Base-by-base conservation (phyloP, 2,797 vertebrate genomes). In the Trachurus trachurus region DNA sequence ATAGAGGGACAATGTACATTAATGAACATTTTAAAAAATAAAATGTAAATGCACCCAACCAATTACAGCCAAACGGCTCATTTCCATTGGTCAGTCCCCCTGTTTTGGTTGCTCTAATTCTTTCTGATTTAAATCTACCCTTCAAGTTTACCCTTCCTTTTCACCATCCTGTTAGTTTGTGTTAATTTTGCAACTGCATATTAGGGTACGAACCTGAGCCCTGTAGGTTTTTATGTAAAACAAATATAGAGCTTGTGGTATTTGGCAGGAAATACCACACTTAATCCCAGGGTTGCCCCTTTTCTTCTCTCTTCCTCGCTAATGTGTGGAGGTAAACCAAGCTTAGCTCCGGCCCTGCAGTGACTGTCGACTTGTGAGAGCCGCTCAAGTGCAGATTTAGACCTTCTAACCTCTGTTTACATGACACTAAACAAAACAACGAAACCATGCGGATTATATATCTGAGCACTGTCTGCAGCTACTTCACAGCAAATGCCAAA, bases 141-240 rank as follows among this genome's bases (percentile, higher is more conserved):
- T 0, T 13, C 15, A 54, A 11, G 9, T 37, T 65, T 44, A 22
- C 34, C n/a, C 37, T 22, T 5, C 22, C 50, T 53, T 52, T 53
- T 26, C 10, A 22, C 11, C 22, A 26, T 52, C 10, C 19, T 5
- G 21, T 53, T 26, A 53, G 21, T 52, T 11, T 6, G 50, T 56
- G 19, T 70, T 66, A 5, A 29, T 63, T 66, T 66, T 26, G 11
- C 34, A 62, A 10, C 31, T 60, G 19, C 11, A 17, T 6, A 4
- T 66, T 65, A 11, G 70, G 61, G 58, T 6, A 17, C 45, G 13
- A 74, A 56, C 11, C 44, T 13, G 16, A 60, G 50, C 22, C 29
- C 8, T 15, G 29, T 17, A 7, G 2, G 13, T 15, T 49, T 65
- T 62, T 45, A n/a, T 52, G 9, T 54, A 13, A 68, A 77, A 77